Evolutionary conservation across 2,797 vertebrate genomes (phyloP), one percentile per base, ranked within the genome.

Genomic region (Sarcophilus harrisii): DNA sequence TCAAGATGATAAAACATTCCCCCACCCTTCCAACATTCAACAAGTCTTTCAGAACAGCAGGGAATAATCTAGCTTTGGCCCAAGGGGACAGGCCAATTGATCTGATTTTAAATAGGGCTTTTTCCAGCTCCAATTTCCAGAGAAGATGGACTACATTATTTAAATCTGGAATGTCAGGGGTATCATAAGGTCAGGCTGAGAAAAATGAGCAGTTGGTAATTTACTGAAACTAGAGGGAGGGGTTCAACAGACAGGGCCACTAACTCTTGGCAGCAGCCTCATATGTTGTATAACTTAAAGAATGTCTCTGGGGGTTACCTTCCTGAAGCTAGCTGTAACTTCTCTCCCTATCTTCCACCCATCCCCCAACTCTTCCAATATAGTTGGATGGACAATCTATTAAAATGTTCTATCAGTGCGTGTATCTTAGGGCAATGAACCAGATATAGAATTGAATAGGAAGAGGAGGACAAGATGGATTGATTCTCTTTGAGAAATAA

Each of bases 81-180:
- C 16, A 21, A 18, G 55, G 28, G 24, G 57, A 27, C 18, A 16
- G 30, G 81, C 73, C n/a, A 3, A 12, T 58, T 57, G 55, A 90
- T 90, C 90, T 90, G 52, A 57, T 90, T 49, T 87, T 49, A 90
- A 90, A 90, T 90, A 90, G 90, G 90, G 90, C 49, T 90, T 87
- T 90, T 90, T 90, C 90, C 90, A 90, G 28, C 93, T 96, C 95
- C 52, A 93, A 66, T 95, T 94, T 96, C 94, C 92, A 52, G 91
- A 94, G 92, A 92, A 95, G 92, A 73, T 89, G 49, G 90, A 27
- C 57, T 4, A 12, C 45, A 28, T 54, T 93, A 58, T 58, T 92
- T 30, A n/a, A 97, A 93, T 95, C 92, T 93, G 94, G 92, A 90
- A 54, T 54, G 66, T 52, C 14, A 59, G 54, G 10, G 55, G 92